Base-by-base conservation (phyloP, 2,113 vertebrate species). In the Cavia aperea region DNA sequence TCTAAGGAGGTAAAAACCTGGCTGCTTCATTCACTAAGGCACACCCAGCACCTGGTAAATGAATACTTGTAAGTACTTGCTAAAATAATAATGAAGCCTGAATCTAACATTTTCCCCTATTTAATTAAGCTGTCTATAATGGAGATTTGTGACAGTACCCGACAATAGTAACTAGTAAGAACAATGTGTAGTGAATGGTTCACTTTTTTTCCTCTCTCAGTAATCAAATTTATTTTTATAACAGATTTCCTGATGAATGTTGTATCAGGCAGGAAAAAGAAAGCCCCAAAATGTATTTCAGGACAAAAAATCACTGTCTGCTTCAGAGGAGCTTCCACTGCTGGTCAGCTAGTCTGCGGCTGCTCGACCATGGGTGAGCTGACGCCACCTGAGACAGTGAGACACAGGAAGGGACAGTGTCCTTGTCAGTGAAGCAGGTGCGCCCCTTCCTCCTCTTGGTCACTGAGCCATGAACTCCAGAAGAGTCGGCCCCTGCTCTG, bases 1-100 rank as follows among this genome's bases (percentile, higher is more conserved):
- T 82, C 84, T 88, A 65, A 19, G 2, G 77, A 85, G 78, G 89
- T 15, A 95, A 91, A 91, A 78, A 54, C 21, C 54, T 82, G 23
- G 72, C 56, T 87, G 54, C 56, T 85, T 75, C 82, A 86, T 84
- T 83, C 39, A 84, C 10, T 73, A 65, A 66, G n/a, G 24, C 46
- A 91, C 86, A 51, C 12, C 24, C 15, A 16, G 39, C 11, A 51
- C 60, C 63, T 66, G 4, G 15, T 51, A 83, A 51, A 56, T 0
- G 88, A 56, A 82, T 13, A 21, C 26, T 79, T 58, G 70, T 68
- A 77, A 89, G 9, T 88, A 79, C 21, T 66, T 94, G 86, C 24
- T 63, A 78, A 83, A 89, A 72, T 65, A 86, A 88, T 75, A 6
- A 88, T 72, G 24, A 94, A 72, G 21, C 31, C 91, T 39, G 63